These are phyloP conservation scores for Belonocnema kinseyi DNA, from an alignment of 1,140 invertebrate genomes.

Conservation along the genomic window DNA sequence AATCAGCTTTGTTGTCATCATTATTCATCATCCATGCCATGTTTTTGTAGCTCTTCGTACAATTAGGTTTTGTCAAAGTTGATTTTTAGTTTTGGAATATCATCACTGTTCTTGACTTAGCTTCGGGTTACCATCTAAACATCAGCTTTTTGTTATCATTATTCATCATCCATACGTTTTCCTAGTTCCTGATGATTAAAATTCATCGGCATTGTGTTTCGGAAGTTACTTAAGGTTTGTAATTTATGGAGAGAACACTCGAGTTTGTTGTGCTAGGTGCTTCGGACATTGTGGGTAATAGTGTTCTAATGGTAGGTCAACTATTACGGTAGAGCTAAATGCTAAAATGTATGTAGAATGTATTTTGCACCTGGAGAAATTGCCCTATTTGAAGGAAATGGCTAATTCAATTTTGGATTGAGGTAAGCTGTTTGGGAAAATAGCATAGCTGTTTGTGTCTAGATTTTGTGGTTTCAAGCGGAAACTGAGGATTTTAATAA, in stretches of 20 bases:
- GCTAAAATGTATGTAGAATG: neutral
- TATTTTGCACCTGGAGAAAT: neutral
- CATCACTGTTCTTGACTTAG: no score
- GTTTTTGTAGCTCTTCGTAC: no score
- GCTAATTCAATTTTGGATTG: neutral
- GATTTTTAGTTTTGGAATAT: no score
- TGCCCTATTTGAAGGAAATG: neutral
- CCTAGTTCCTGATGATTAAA: neutral
- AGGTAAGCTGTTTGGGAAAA: no score
- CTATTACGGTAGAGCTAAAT: neutral
- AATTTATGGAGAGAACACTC: conserved; percentile 8
- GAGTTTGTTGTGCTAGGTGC: conserved; percentile 4
- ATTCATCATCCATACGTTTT: neutral
- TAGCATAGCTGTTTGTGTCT: no score
- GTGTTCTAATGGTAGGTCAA: neutral
- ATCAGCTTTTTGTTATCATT: no score
- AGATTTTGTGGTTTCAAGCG: no score
- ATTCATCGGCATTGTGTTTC: neutral
- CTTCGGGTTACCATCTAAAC: no score
- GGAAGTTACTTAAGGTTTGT: conserved; percentile 20
- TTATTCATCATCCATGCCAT: neutral
- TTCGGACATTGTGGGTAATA: conserved; percentile 9
- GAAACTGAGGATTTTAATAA: no score
- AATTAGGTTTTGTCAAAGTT: no score
- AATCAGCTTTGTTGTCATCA: no score